These are phyloP conservation scores for Meloidogyne hapla DNA, from an alignment of 1,140 invertebrate species.

Conservation along the genomic window DNA sequence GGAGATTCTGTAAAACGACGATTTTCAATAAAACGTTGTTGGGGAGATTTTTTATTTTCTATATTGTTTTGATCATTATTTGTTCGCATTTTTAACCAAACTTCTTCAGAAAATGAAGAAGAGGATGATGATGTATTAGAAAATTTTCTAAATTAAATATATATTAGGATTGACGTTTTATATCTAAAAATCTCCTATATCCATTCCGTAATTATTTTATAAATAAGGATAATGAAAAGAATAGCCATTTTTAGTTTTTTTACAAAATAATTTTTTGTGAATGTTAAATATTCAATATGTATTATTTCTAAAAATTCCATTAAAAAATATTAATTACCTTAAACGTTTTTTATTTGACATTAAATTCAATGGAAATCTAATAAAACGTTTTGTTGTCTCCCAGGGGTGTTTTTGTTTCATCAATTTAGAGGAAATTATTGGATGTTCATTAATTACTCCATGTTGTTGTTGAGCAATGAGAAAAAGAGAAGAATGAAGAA, in stretches of 20 bases:
- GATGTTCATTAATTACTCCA: not conserved
- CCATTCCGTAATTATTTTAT: too few relatives aligned
- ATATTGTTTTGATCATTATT: not conserved
- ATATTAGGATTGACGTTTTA: too few relatives aligned
- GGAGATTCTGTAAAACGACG: conserved; percentile 29
- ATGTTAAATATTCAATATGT: too few relatives aligned
- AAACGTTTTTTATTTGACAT: not conserved
- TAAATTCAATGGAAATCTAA: not conserved
- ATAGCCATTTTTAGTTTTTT: too few relatives aligned
- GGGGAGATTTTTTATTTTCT: not conserved
- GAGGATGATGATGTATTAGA: not conserved
- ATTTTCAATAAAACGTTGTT: not conserved
- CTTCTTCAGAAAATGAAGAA: conserved; percentile 16
- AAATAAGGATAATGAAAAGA: too few relatives aligned
- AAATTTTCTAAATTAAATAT: not conserved
- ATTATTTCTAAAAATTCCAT: too few relatives aligned
- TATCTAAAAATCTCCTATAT: too few relatives aligned
- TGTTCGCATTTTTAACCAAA: conserved; percentile 1
- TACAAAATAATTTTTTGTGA: too few relatives aligned
- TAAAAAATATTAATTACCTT: not conserved
- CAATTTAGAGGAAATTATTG: not conserved
- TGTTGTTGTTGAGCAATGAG: conserved; percentile 1
- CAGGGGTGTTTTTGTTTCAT: conserved; percentile 8
- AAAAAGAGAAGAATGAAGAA: not conserved
- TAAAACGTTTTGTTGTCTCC: conserved; percentile 24